Evolutionary conservation across 1,140 invertebrate genomes (phyloP).

Genomic region (Penaeus japonicus): DNA sequence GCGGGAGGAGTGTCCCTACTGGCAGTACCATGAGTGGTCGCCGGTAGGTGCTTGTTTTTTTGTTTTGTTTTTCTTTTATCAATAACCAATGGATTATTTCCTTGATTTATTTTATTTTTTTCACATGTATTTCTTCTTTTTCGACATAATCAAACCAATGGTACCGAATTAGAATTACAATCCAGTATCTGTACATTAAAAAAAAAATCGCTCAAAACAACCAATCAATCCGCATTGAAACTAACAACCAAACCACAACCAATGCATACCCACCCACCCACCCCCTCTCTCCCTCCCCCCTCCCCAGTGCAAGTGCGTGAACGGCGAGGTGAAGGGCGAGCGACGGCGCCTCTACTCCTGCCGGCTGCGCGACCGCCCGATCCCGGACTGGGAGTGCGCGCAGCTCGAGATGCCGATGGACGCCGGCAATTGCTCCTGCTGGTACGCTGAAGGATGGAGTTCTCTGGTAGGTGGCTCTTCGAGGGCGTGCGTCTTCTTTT

Average conservation of each 20-base stretch:
- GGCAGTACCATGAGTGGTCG: slow-evolving; percentile 64
- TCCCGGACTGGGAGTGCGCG: slow-evolving; percentile 40
- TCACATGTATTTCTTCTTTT: not conserved
- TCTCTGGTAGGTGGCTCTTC: not conserved
- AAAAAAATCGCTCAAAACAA: not conserved
- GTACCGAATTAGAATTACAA: no score
- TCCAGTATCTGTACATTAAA: no score
- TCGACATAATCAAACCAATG: no score
- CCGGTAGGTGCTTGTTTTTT: slow-evolving; percentile 60
- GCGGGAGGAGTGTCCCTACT: slow-evolving; percentile 58
- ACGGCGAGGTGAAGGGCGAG: not conserved
- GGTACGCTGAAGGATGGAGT: slow-evolving; percentile 40
- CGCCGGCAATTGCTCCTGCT: slow-evolving; percentile 45
- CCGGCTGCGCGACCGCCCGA: slow-evolving; percentile 2
- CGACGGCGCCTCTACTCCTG: slow-evolving; percentile 46
- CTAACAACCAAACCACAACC: no score
- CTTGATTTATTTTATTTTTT: not conserved
- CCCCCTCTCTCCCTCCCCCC: not conserved
- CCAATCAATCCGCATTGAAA: no score
- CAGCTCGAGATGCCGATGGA: slow-evolving; percentile 48
- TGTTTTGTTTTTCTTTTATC: not conserved
- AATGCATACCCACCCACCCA: no score
- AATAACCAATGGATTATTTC: not conserved
- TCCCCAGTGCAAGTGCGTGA: slow-evolving; percentile 43
- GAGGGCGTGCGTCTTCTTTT: no score